Conservation (phyloP, 2,888 invertebrate species). For the Caenorhabditis plicata region DNA sequence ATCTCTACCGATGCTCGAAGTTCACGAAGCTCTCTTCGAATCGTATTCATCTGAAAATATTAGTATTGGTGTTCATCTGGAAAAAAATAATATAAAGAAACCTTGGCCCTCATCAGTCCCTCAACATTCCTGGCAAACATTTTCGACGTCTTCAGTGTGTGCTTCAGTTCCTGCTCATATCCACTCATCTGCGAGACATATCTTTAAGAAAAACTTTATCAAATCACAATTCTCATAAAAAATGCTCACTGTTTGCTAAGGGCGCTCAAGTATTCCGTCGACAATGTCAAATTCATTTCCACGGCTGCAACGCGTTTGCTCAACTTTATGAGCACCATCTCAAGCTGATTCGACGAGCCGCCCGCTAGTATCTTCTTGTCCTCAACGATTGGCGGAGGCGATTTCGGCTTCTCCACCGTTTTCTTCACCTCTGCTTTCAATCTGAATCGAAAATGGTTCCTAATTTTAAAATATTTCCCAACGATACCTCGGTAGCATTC, state of each 20-base stretch:
- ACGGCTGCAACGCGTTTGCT: slow-evolving; percentile 84
- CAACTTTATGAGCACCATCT: slow-evolving; percentile 90
- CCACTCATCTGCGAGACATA: slow-evolving; percentile 32
- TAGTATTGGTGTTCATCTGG: too few relatives aligned
- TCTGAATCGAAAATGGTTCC: too few relatives aligned
- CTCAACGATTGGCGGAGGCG: neutral
- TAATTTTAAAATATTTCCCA: too few relatives aligned
- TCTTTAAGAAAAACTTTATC: slow-evolving; percentile 1
- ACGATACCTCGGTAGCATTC: slow-evolving; percentile 5
- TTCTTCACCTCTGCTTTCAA: slow-evolving; percentile 5
- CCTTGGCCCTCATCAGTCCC: slow-evolving; percentile 4
- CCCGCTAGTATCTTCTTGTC: slow-evolving; percentile 22
- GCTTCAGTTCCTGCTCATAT: slow-evolving; percentile 23
- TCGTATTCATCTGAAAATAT: slow-evolving; percentile 11
- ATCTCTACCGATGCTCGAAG: slow-evolving; percentile 13
- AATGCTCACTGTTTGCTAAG: slow-evolving; percentile 73
- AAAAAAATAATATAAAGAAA: neutral
- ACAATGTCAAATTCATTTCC: slow-evolving; percentile 93
- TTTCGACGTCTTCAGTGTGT: slow-evolving; percentile 7
- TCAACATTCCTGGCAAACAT: slow-evolving; percentile 14
- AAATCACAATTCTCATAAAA: neutral
- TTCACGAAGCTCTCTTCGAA: slow-evolving; percentile 19
- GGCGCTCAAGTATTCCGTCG: slow-evolving; percentile 93
- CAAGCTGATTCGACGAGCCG: slow-evolving; percentile 66
- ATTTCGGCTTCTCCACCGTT: neutral